These are phyloP conservation scores for Hippolais icterina DNA, from an alignment of 2,113 vertebrate species.

Conservation along the genomic window DNA sequence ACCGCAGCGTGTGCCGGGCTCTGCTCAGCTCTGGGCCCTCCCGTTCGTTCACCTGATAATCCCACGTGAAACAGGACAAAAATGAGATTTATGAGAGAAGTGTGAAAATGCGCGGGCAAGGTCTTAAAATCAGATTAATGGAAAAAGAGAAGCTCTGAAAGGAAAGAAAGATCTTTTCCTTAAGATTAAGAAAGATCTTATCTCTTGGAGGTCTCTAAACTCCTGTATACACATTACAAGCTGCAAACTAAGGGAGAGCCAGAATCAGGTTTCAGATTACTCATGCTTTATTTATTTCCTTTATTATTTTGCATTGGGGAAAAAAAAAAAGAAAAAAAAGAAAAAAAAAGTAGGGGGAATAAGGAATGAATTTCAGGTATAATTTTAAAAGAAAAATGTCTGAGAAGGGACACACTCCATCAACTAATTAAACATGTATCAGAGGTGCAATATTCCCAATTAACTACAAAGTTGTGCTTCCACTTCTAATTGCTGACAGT, in stretches of 20 bases:
- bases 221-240: background rate
- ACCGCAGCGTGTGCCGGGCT: background rate
- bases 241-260: background rate
- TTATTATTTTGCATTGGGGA: background rate
- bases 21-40: background rate
- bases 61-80: background rate
- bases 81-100: slow-evolving; percentile 25
- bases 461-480: slow-evolving; percentile 49
- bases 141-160: background rate
- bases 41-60: background rate
- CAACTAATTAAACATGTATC: slow-evolving; percentile 47
- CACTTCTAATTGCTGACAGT: slow-evolving; percentile 56
- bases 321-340: background rate
- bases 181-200: too few relatives aligned
- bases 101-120: slow-evolving; percentile 2
- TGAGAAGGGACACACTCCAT: slow-evolving; percentile 32
- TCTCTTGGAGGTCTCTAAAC: background rate
- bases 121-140: slow-evolving; percentile 36
- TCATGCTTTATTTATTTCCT: background rate
- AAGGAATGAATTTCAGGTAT: background rate
- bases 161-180: background rate
- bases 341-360: background rate
- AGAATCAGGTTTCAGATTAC: background rate
- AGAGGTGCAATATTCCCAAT: slow-evolving; percentile 55
- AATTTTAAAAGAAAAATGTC: slow-evolving; percentile 10